Conservation (phyloP, 2,113 vertebrate species). For the Cavia porcellus region DNA sequence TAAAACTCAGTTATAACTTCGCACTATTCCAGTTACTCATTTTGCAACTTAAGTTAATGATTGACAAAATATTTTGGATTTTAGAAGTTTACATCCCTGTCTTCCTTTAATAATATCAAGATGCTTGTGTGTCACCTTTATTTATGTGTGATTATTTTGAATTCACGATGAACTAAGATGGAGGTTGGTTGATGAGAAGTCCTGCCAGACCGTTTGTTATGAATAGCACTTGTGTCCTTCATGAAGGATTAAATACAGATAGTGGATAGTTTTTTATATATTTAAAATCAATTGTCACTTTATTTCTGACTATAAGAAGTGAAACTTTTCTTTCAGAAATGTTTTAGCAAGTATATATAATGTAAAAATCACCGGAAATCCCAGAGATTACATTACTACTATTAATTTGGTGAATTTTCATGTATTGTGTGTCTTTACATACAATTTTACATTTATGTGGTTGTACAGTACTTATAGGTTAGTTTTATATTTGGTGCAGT, state of each 20-base stretch:
- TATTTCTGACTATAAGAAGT: not conserved
- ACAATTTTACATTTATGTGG: not conserved
- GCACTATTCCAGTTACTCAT: conserved; percentile 64
- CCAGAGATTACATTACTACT: not conserved
- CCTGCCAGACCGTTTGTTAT: not conserved
- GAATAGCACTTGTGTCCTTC: not conserved
- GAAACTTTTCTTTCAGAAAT: not conserved
- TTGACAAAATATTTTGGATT: conserved; percentile 61
- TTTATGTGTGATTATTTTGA: not conserved
- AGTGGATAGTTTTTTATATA: not conserved
- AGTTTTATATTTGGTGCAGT: not conserved
- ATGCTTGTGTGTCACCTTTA: not conserved
- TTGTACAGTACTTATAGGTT: not conserved
- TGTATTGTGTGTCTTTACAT: not conserved
- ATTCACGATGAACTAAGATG: conserved; percentile 12
- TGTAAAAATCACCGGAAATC: not conserved
- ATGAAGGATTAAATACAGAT: not conserved
- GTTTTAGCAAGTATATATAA: not conserved
- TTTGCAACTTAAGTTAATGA: conserved; percentile 79
- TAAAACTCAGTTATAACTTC: conserved; percentile 63
- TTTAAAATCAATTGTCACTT: not conserved
- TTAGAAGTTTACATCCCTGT: not conserved
- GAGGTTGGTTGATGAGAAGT: not conserved
- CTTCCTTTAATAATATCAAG: not conserved
- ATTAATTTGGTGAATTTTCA: conserved; percentile 10